A percentile compares a stretch with the other conserved stretches of the same genome.
These are phyloP conservation scores for Numenius arquata DNA, from an alignment of 2,113 vertebrate species.

Conservation along the genomic window DNA sequence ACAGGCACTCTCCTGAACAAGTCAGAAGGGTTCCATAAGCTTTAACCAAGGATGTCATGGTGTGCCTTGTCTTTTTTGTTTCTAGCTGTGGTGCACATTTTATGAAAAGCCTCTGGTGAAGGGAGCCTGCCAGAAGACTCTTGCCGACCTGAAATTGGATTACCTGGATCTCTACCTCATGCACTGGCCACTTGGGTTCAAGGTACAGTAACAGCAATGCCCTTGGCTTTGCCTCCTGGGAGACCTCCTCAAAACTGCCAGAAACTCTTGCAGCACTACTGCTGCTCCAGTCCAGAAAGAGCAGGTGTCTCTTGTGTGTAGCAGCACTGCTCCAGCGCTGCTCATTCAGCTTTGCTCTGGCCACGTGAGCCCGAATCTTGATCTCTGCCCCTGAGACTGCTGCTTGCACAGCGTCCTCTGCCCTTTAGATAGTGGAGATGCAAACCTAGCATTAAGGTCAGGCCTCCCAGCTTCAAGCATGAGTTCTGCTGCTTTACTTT, in stretches of 20 bases:
- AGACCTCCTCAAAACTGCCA: neutral
- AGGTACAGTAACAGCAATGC: conserved; percentile 68
- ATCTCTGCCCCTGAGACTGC: neutral
- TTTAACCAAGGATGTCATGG: neutral
- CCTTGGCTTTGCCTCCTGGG: neutral
- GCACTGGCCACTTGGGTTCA: conserved; percentile 86
- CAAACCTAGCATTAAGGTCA: neutral
- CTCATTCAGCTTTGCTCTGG: neutral
- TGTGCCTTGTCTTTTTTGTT: neutral
- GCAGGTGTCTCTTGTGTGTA: neutral
- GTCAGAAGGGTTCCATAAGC: neutral
- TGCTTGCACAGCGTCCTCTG: neutral
- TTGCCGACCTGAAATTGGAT: conserved; percentile 81
- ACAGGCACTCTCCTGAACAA: neutral
- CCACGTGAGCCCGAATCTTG: neutral
- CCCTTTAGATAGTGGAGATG: neutral
- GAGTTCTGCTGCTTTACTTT: neutral
- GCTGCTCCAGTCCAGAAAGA: neutral
- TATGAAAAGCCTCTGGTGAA: conserved; percentile 82
- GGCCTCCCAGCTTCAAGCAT: neutral
- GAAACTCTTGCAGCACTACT: neutral
- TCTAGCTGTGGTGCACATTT: conserved; percentile 86
- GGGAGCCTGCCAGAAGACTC: conserved; percentile 80
- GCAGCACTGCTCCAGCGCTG: neutral
- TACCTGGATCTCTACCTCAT: conserved; percentile 90